A percentile compares a stretch with the other conserved stretches of the same genome.
Conservation (phyloP, 2,888 invertebrate species). For the Acleris literana region DNA sequence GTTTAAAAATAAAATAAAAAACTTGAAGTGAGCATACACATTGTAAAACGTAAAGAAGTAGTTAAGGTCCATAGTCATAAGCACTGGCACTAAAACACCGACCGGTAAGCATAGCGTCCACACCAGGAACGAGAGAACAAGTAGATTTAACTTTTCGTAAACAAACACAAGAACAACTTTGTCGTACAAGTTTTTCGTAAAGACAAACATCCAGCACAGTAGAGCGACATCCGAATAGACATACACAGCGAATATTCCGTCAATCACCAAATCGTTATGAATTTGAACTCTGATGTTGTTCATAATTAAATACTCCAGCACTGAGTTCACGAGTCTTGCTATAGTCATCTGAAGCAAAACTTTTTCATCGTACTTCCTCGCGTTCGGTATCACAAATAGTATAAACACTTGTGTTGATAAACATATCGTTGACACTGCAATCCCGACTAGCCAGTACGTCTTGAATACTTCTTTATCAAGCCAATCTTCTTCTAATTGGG, state of each 20-base stretch:
- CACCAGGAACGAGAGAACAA: conserved; percentile 44
- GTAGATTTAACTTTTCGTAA: conserved; percentile 46
- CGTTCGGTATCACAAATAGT: conserved; percentile 48
- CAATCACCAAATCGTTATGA: conserved; percentile 37
- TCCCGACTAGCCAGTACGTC: conserved; percentile 54
- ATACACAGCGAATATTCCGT: conserved; percentile 47
- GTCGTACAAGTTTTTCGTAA: conserved; percentile 64
- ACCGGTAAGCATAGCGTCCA: conserved; percentile 56
- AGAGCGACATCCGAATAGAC: conserved; percentile 58
- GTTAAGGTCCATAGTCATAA: conserved; percentile 23
- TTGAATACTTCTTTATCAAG: conserved; percentile 33
- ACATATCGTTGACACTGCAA: conserved; percentile 50
- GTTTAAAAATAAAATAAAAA: conserved; percentile 54
- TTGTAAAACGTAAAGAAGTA: conserved; percentile 47
- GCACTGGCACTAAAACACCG: conserved; percentile 48
- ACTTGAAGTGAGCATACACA: conserved; percentile 53
- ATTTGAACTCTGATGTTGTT: background rate
- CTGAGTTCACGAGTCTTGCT: conserved; percentile 55
- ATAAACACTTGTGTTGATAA: conserved; percentile 51
- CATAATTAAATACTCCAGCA: conserved; percentile 47
- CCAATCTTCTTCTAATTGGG: conserved; percentile 14
- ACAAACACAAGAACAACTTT: conserved; percentile 62
- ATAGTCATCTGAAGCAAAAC: conserved; percentile 58
- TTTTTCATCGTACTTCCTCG: conserved; percentile 62
- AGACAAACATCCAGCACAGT: conserved; percentile 64